phyloP scores from a whole-genome alignment of 2,888 invertebrate genomes.

The Acrocyrtus sp. region DNA sequence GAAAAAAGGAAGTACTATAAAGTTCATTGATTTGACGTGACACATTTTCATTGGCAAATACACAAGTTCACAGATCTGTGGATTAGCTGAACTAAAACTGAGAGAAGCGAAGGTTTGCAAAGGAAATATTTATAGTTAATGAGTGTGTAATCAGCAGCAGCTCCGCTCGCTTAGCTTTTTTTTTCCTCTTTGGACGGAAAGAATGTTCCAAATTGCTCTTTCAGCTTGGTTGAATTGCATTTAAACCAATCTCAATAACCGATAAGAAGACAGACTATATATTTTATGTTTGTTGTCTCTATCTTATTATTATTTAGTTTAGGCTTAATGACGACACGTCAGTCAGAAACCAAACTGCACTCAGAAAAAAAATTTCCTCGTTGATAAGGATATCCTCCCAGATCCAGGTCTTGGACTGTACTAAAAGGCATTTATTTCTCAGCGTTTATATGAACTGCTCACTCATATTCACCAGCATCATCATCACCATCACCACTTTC shows the following conservation, averaged over 20 bases:
- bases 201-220: conserved; percentile 14
- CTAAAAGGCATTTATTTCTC: conserved; percentile 20
- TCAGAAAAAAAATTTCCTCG: no score
- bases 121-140: not conserved
- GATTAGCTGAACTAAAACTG: no score
- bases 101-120: no score
- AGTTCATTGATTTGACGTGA: no score
- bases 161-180: conserved; percentile 1
- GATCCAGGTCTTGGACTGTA: conserved; percentile 23
- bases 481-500: no score
- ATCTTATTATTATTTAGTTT: no score
- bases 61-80: conserved; percentile 29
- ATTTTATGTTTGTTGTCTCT: no score
- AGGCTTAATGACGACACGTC: no score
- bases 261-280: conserved; percentile 23
- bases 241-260: not conserved
- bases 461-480: no score
- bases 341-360: no score
- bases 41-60: conserved; percentile 13
- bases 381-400: conserved; percentile 38
- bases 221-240: not conserved
- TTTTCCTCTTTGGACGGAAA: conserved; percentile 23
- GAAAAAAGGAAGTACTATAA: no score
- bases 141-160: not conserved
- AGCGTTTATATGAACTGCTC: no score